phyloP scores from a whole-genome alignment of 1,140 invertebrate genomes.

The Periplaneta americana region DNA sequence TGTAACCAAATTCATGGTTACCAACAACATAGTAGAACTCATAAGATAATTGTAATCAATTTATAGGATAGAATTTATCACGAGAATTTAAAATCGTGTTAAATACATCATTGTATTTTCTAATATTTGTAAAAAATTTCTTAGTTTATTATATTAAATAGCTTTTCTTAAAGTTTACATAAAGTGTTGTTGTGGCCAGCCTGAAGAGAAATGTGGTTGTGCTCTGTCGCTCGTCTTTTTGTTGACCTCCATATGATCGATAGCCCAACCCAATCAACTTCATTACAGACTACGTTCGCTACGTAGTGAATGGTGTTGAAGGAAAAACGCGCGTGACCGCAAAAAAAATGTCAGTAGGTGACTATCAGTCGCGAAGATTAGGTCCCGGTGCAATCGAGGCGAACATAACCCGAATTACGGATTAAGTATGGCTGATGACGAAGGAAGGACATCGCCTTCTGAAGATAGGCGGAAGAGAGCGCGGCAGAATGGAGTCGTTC shows the following conservation, averaged over 20 bases:
- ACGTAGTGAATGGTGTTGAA: not conserved
- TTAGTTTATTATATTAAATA: no score
- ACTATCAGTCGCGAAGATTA: not conserved
- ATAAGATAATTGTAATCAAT: no score
- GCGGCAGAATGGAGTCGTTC: constrained; percentile 73
- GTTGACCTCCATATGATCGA: not conserved
- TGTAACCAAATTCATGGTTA: no score
- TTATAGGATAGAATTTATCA: no score
- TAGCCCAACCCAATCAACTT: not conserved
- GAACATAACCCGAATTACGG: not conserved
- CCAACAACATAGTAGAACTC: no score
- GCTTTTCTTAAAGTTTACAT: no score
- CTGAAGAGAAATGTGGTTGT: not conserved
- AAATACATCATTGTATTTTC: no score
- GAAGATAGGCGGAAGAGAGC: constrained; percentile 34
- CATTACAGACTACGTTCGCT: not conserved
- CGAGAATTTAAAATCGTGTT: no score
- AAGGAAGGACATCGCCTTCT: not conserved
- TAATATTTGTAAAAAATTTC: no score
- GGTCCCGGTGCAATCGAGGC: not conserved
- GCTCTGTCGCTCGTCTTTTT: not conserved
- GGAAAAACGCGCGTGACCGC: not conserved
- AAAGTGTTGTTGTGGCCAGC: not conserved
- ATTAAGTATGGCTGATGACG: not conserved
- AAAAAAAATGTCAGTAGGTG: not conserved